Evolutionary conservation across 1,140 invertebrate species (phyloP).

Genomic region (Branchinecta lindahli): DNA sequence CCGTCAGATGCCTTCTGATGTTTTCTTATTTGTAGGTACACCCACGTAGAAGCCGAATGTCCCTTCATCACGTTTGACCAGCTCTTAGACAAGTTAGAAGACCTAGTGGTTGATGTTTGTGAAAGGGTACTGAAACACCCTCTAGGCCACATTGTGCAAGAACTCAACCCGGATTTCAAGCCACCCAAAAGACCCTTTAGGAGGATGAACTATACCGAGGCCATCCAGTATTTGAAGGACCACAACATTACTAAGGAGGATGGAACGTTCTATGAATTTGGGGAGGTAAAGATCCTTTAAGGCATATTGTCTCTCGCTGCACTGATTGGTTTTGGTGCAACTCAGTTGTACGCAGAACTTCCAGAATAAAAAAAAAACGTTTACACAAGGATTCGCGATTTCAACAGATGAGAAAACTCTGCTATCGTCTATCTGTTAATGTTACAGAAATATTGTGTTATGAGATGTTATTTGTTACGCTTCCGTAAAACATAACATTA

Average conservation of each 20-base stretch:
- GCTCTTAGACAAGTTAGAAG: conserved; percentile 73
- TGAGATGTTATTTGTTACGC: too few species aligned
- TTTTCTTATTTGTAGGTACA: conserved; percentile 47
- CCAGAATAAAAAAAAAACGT: too few species aligned
- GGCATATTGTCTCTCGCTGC: neutral
- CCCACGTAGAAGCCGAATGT: conserved; percentile 92
- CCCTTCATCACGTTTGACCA: conserved; percentile 90
- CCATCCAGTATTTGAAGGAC: conserved; percentile 79
- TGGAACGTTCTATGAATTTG: conserved; percentile 91
- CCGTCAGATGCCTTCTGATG: too few species aligned
- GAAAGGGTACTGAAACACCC: conserved; percentile 76
- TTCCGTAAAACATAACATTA: too few species aligned
- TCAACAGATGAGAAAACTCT: too few species aligned
- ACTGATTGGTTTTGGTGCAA: too few species aligned
- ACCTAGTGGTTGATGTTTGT: conserved; percentile 89
- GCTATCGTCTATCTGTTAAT: too few species aligned
- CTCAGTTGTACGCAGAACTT: too few species aligned
- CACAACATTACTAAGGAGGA: conserved; percentile 95
- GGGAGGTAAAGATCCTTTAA: conserved; percentile 49
- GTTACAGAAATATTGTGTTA: too few species aligned
- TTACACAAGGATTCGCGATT: too few species aligned
- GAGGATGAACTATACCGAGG: conserved; percentile 86
- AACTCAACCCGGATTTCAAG: conserved; percentile 85
- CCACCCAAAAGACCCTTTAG: conserved; percentile 75
- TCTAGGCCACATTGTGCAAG: conserved; percentile 57